Percentiles rank a stretch among this genome's conserved stretches.
These are phyloP conservation scores for Cynopterus brachyotis DNA, from an alignment of 2,113 vertebrate species.

Conservation along the genomic window DNA sequence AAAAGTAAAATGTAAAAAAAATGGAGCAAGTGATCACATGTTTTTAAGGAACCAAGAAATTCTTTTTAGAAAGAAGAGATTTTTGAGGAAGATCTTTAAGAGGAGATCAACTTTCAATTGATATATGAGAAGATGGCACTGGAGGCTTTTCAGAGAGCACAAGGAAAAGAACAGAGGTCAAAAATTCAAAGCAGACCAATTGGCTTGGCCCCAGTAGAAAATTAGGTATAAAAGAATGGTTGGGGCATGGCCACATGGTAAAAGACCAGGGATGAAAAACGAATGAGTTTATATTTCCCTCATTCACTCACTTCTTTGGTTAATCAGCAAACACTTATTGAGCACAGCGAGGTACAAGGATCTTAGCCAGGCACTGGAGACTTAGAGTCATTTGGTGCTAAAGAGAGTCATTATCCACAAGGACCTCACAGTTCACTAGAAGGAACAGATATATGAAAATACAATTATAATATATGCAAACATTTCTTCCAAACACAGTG, in stretches of 20 bases:
- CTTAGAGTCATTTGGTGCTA: not conserved
- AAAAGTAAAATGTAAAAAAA: not conserved
- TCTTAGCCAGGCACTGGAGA: not conserved
- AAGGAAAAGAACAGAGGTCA: not conserved
- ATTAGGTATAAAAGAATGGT: not conserved
- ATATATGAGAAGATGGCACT: not conserved
- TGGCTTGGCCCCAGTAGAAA: not conserved
- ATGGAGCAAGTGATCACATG: not conserved
- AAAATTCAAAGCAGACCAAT: not conserved
- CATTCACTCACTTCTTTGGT: not conserved
- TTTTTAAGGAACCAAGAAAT: conserved; percentile 31
- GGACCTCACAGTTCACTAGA: not conserved
- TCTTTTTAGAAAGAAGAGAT: not conserved
- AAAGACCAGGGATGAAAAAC: not conserved
- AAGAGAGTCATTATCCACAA: not conserved
- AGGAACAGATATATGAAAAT: not conserved
- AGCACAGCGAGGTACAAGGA: not conserved
- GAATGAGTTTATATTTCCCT: not conserved
- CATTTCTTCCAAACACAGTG: not conserved
- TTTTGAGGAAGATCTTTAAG: conserved; percentile 25
- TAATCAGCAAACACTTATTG: not conserved
- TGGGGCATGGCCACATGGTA: not conserved
- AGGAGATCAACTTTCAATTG: not conserved
- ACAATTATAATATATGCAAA: not conserved
- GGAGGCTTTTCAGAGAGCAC: not conserved